Evolutionary conservation across 2,113 vertebrate species (phyloP).

Genomic region (Scopus umbretta): DNA sequence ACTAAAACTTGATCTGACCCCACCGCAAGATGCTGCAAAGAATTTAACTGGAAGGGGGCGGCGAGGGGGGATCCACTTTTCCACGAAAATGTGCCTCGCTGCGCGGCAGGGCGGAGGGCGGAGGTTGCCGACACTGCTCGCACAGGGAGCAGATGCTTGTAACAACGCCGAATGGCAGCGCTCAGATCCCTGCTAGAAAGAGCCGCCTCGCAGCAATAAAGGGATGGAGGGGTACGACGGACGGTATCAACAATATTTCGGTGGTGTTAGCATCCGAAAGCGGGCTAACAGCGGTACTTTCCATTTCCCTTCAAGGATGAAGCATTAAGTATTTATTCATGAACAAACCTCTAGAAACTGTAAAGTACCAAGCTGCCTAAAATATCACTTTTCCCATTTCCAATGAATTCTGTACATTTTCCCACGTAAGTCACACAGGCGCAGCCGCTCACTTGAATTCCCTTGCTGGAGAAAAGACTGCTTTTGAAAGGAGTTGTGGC

Average conservation of each 20-base stretch:
- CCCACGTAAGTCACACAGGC: neutral
- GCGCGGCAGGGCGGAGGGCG: neutral
- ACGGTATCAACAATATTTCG: rapidly evolving
- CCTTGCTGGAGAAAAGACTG: neutral
- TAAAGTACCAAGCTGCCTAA: neutral
- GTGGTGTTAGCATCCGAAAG: rapidly evolving
- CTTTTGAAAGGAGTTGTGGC: neutral
- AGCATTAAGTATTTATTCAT: neutral
- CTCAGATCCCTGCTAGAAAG: neutral
- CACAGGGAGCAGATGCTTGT: neutral
- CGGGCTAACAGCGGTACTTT: neutral
- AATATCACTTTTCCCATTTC: neutral
- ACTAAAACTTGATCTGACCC: neutral
- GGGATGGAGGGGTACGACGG: neutral
- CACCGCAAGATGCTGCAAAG: neutral
- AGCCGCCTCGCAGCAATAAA: neutral
- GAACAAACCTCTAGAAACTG: neutral
- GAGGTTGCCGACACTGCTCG: neutral
- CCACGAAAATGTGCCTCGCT: neutral
- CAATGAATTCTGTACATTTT: neutral
- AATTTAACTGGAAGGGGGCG: neutral
- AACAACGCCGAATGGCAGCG: neutral
- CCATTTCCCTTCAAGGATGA: neutral
- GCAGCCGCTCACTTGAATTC: neutral
- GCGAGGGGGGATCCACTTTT: neutral